Percentiles rank a stretch among this genome's conserved stretches.
Evolutionary conservation across 2,797 vertebrate genomes (phyloP).

Genomic region (Chelon labrosus): DNA sequence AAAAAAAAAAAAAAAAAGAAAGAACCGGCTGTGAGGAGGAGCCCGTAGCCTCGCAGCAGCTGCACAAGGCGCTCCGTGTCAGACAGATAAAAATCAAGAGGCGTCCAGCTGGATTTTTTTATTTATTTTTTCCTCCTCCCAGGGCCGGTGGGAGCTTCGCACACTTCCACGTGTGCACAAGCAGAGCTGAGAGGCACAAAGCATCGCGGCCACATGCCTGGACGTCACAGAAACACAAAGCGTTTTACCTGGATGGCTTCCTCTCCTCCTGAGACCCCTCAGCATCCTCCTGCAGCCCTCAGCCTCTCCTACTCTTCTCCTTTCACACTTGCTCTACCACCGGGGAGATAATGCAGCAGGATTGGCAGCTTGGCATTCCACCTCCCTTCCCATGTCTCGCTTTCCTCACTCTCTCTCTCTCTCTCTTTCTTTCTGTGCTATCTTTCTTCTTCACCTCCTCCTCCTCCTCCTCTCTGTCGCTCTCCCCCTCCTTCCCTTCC

Average conservation of each 20-base stretch:
- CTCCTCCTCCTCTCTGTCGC: slow-evolving; percentile 1
- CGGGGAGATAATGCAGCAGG: slow-evolving; percentile 88
- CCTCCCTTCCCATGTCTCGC: slow-evolving; percentile 71
- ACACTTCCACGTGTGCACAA: slow-evolving; percentile 16
- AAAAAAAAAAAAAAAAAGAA: no score
- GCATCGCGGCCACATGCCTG: slow-evolving; percentile 30
- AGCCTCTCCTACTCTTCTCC: slow-evolving; percentile 54
- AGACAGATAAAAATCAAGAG: slow-evolving; percentile 53
- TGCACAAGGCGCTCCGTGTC: slow-evolving; percentile 43
- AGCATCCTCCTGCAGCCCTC: slow-evolving; percentile 67
- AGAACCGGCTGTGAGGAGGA: slow-evolving; percentile 1
- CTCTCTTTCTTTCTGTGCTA: slow-evolving; percentile 33
- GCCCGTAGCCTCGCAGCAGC: slow-evolving; percentile 20
- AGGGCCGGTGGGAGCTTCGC: slow-evolving; percentile 13
- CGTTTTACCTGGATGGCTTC: slow-evolving; percentile 61
- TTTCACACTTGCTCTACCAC: slow-evolving; percentile 76
- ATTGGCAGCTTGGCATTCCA: slow-evolving; percentile 85
- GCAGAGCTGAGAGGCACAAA: slow-evolving; percentile 28
- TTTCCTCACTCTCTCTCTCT: slow-evolving; percentile 47
- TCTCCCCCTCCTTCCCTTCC: slow-evolving; percentile 33
- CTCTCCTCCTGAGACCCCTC: slow-evolving; percentile 37
- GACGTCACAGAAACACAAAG: slow-evolving; percentile 21
- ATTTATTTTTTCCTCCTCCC: slow-evolving; percentile 28
- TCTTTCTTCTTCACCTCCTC: slow-evolving; percentile 23
- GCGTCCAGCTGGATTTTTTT: slow-evolving; percentile 23